Percentiles rank a stretch among this genome's conserved stretches.
Evolutionary conservation across 2,888 invertebrate species (phyloP).

Genomic region (Eudasyphora cyanicolor): DNA sequence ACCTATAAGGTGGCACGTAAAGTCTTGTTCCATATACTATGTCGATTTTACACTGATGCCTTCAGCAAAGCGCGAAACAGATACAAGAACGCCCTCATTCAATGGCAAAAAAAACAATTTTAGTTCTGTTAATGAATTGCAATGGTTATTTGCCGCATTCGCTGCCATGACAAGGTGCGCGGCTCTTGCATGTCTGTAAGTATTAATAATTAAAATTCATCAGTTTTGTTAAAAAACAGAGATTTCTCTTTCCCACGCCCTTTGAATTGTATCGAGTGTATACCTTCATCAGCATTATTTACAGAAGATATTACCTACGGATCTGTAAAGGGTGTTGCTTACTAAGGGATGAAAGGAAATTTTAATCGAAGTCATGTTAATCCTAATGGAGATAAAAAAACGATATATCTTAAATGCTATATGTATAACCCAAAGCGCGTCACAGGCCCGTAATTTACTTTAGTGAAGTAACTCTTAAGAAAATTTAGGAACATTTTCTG

Average conservation of each 20-base stretch:
- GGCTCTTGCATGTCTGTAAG: neutral
- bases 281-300: constrained; percentile 18
- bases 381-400: no score
- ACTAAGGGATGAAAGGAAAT: neutral
- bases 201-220: constrained; percentile 27
- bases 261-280: neutral
- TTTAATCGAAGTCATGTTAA: no score
- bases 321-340: neutral
- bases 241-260: neutral
- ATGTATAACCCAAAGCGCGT: no score
- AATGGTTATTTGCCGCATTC: constrained; percentile 16
- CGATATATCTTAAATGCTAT: no score
- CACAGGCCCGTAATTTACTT: no score
- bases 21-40: neutral
- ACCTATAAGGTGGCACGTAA: neutral
- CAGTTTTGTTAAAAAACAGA: constrained; percentile 6
- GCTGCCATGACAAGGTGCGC: neutral
- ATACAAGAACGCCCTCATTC: neutral
- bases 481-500: no score
- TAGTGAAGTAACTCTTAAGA: no score
- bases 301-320: constrained; percentile 1
- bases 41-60: neutral
- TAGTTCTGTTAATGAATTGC: neutral
- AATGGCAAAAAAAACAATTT: neutral
- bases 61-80: neutral